A percentile compares a stretch with the other conserved stretches of the same genome.
Evolutionary conservation across 2,113 vertebrate genomes (phyloP).

Genomic region (Riparia riparia): DNA sequence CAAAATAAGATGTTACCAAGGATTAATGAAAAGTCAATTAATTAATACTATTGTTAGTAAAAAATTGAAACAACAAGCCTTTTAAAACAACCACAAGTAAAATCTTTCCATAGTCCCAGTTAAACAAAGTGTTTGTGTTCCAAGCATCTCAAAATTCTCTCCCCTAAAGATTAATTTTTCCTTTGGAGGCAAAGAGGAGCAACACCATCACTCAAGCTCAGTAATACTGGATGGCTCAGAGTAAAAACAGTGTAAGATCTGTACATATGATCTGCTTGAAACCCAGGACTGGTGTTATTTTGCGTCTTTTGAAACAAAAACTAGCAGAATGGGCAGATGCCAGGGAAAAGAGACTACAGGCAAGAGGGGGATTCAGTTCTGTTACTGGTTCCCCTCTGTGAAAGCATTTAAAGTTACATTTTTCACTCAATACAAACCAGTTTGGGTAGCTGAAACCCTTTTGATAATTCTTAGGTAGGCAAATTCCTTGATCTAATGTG

Average conservation of each 20-base stretch:
- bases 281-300: not conserved
- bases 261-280: not conserved
- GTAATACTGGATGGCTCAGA: not conserved
- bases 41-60: not conserved
- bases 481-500: not conserved
- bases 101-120: not conserved
- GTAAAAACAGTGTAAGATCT: not conserved
- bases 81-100: not conserved
- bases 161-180: not conserved
- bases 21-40: not conserved
- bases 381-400: not conserved
- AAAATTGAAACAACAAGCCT: not conserved
- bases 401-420: not conserved
- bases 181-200: not conserved
- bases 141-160: not conserved
- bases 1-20: not conserved
- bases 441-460: not conserved
- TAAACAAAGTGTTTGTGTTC: not conserved
- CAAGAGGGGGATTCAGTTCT: not conserved
- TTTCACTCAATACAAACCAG: not conserved
- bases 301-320: not conserved
- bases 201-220: not conserved
- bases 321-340: not conserved
- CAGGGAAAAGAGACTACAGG: not conserved
- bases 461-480: fast-evolving